These are phyloP conservation scores for Autographa pulchrina DNA, from an alignment of 2,888 invertebrate species.

Conservation along the genomic window DNA sequence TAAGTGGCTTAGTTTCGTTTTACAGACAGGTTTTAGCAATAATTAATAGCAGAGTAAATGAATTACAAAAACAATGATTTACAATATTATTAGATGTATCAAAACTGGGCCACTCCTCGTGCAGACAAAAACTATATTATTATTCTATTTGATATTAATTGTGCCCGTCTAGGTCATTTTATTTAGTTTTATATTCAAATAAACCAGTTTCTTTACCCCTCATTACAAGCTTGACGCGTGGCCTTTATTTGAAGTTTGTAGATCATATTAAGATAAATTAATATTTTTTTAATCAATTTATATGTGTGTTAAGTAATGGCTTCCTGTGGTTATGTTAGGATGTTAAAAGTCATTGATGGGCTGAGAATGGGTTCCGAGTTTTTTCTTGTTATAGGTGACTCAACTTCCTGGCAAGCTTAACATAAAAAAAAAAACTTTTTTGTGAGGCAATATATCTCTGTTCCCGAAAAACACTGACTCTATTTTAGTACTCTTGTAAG, in stretches of 20 bases:
- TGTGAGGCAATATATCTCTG: too few relatives aligned
- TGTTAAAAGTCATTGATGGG: not conserved
- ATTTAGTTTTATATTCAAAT: not conserved
- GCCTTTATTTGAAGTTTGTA: conserved; percentile 46
- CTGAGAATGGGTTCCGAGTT: not conserved
- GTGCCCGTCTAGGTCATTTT: not conserved
- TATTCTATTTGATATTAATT: not conserved
- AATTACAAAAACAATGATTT: not conserved
- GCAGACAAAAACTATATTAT: not conserved
- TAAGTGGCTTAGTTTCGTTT: too few relatives aligned
- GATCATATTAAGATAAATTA: conserved; percentile 46
- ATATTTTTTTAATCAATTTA: conserved; percentile 42
- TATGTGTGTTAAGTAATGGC: conserved; percentile 19
- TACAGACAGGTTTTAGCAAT: too few relatives aligned
- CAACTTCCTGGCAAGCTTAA: too few relatives aligned
- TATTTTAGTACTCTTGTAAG: too few relatives aligned
- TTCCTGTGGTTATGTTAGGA: not conserved
- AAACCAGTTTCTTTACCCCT: not conserved
- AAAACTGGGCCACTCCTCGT: not conserved
- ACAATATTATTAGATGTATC: not conserved
- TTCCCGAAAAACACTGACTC: too few relatives aligned
- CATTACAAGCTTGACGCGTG: conserved; percentile 13
- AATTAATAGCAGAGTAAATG: too few relatives aligned
- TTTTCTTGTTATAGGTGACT: too few relatives aligned
- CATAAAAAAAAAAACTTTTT: too few relatives aligned